Conservation (phyloP, 2,888 invertebrate genomes). For the Cataglyphis livida region DNA sequence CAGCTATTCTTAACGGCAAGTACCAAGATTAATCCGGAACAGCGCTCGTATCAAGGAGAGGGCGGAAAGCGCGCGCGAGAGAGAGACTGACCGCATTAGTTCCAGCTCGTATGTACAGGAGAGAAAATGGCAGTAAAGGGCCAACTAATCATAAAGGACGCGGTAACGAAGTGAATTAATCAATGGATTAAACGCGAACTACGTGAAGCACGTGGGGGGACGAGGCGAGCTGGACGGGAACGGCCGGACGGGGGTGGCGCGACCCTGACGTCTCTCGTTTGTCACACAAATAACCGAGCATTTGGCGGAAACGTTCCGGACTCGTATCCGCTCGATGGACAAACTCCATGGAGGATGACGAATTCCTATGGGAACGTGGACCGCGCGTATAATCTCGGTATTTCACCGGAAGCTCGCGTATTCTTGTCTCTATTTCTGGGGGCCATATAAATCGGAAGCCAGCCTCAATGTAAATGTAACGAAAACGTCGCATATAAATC, state of each 20-base stretch:
- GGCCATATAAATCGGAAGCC: constrained; percentile 17
- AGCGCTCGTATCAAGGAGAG: constrained; percentile 66
- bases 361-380: constrained; percentile 75
- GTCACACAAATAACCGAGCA: constrained; percentile 84
- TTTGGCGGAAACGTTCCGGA: constrained; percentile 79
- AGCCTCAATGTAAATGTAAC: constrained; percentile 8
- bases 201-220: constrained; percentile 67
- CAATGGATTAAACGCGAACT: constrained; percentile 83
- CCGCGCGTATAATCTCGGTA: constrained; percentile 60
- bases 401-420: constrained; percentile 61
- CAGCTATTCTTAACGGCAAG: constrained; percentile 43
- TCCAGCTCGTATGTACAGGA: constrained; percentile 74
- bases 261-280: constrained; percentile 83
- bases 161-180: constrained; percentile 83
- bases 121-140: constrained; percentile 77
- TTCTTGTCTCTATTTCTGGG: constrained; percentile 45
- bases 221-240: constrained; percentile 30
- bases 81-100: constrained; percentile 78
- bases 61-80: constrained; percentile 43
- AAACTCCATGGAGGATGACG: constrained; percentile 80
- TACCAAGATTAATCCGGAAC: constrained; percentile 80
- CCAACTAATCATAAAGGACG: constrained; percentile 83
- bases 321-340: constrained; percentile 77
- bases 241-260: constrained; percentile 61
- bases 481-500: constrained; percentile 29